A percentile compares a stretch with the other conserved stretches of the same genome.
Evolutionary conservation across 1,140 invertebrate species (phyloP).

Genomic region (Cylas formicarius): DNA sequence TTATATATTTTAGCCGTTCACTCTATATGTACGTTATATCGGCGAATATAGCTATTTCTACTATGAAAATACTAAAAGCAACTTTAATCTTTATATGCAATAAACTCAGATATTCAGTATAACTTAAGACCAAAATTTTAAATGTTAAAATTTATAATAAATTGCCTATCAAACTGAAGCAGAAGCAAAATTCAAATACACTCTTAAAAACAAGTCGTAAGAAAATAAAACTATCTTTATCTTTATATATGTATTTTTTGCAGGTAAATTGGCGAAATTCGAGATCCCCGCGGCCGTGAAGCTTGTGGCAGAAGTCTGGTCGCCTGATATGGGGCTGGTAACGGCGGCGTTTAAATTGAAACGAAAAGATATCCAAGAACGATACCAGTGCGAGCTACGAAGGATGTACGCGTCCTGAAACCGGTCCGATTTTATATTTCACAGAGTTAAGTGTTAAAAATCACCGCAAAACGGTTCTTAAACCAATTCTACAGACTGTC

Average conservation of each 20-base stretch:
- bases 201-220: not conserved
- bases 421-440: not conserved
- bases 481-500: not conserved
- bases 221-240: not conserved
- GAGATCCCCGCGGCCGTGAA: slow-evolving; percentile 90
- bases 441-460: slow-evolving; percentile 1
- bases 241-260: slow-evolving; percentile 18
- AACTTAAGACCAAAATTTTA: no score
- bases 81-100: no score
- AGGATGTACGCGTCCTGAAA: slow-evolving; percentile 87
- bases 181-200: no score
- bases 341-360: slow-evolving; percentile 97
- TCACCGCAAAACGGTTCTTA: not conserved
- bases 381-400: slow-evolving; percentile 84
- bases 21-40: no score
- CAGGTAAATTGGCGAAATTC: slow-evolving; percentile 78
- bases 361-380: slow-evolving; percentile 89
- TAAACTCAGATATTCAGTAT: no score
- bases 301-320: slow-evolving; percentile 86
- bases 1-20: no score
- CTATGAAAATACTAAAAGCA: no score
- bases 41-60: no score
- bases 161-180: no score
- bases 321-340: slow-evolving; percentile 91
- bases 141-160: not conserved